phyloP scores from a whole-genome alignment of 1,140 invertebrate genomes.

The Dendrolimus kikuchii region DNA sequence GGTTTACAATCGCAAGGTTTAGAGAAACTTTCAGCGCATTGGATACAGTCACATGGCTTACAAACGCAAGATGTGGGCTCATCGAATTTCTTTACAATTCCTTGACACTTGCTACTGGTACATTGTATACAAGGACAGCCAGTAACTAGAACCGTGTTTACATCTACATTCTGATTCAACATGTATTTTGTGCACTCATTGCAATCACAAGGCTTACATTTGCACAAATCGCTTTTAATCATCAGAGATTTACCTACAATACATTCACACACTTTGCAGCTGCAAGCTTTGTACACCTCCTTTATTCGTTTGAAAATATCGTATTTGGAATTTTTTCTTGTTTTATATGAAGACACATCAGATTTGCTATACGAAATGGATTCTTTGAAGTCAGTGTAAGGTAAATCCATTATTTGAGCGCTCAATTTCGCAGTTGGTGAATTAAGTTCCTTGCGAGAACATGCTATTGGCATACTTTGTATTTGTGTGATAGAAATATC shows the following conservation, averaged over 20 bases:
- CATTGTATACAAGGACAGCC: slow-evolving; percentile 29
- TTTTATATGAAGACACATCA: slow-evolving; percentile 8
- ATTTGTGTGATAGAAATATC: background rate
- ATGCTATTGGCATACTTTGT: background rate
- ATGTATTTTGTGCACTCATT: slow-evolving; percentile 22
- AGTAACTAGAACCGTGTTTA: slow-evolving; percentile 1
- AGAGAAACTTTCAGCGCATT: slow-evolving; percentile 16
- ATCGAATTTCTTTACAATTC: slow-evolving; percentile 15
- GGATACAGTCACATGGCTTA: slow-evolving; percentile 28
- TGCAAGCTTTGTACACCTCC: slow-evolving; percentile 48
- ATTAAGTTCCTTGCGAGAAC: slow-evolving; percentile 2
- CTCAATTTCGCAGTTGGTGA: slow-evolving; percentile 27
- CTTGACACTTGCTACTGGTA: slow-evolving; percentile 25
- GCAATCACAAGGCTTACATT: slow-evolving; percentile 39
- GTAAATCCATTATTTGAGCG: slow-evolving; percentile 41
- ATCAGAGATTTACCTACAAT: slow-evolving; percentile 18
- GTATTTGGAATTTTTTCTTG: slow-evolving; percentile 18
- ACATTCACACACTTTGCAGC: slow-evolving; percentile 54
- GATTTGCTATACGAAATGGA: slow-evolving; percentile 10
- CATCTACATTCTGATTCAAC: slow-evolving; percentile 5
- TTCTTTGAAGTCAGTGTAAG: slow-evolving; percentile 26
- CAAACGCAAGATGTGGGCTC: slow-evolving; percentile 23
- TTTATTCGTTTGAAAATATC: slow-evolving; percentile 41
- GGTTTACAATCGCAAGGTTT: slow-evolving; percentile 29
- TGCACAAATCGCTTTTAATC: slow-evolving; percentile 17